These are phyloP conservation scores for Xylocampa areola DNA, from an alignment of 2,888 invertebrate species.

Conservation along the genomic window DNA sequence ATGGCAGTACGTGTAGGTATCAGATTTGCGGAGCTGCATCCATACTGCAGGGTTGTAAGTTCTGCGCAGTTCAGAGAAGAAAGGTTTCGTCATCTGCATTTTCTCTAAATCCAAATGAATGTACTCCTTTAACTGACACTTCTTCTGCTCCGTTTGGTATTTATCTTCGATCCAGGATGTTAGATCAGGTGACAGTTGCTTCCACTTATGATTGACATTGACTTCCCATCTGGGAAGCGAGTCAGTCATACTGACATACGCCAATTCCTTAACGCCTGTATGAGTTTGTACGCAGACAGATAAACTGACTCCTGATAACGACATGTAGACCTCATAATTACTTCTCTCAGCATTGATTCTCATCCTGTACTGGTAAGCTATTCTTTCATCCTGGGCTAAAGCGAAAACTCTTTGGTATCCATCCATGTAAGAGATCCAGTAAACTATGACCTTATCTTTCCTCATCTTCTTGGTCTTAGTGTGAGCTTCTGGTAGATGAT, in stretches of 20 bases:
- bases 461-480: conserved; percentile 90
- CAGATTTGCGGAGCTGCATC: conserved; percentile 93
- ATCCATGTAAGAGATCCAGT: conserved; percentile 95
- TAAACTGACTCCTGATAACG: conserved; percentile 92
- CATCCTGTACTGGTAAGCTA: conserved; percentile 90
- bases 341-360: conserved; percentile 92
- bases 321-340: conserved; percentile 91
- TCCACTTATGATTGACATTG: conserved; percentile 94
- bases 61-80: conserved; percentile 93
- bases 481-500: conserved; percentile 83
- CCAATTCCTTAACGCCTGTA: conserved; percentile 90
- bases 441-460: conserved; percentile 93
- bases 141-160: conserved; percentile 92
- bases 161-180: conserved; percentile 95
- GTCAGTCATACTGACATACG: conserved; percentile 92
- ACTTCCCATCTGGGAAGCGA: conserved; percentile 95
- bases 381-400: conserved; percentile 93
- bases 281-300: conserved; percentile 87
- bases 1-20: conserved; percentile 91
- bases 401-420: conserved; percentile 93
- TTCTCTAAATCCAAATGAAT: conserved; percentile 94
- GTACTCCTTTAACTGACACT: conserved; percentile 94
- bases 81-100: conserved; percentile 96
- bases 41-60: conserved; percentile 93
- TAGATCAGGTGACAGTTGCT: conserved; percentile 93